Evolutionary conservation across 2,888 invertebrate species (phyloP).

Genomic region (Trissolcus brochymenae): DNA sequence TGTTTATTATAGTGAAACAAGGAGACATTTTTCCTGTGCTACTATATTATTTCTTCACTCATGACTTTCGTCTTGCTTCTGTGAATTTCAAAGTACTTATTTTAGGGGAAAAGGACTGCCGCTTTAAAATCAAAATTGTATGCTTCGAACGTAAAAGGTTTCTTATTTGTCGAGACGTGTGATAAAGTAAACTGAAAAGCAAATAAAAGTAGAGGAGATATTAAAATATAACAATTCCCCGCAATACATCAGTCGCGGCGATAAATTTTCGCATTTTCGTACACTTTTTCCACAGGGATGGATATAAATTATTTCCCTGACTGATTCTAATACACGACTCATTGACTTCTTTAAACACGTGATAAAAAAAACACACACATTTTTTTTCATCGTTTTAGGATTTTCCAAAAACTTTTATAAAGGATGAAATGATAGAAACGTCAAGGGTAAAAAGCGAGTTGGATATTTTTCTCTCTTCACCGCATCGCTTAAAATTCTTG

Average conservation of each 20-base stretch:
- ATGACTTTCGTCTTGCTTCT: conserved; percentile 40
- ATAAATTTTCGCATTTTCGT: conserved; percentile 12
- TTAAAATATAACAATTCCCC: conserved; percentile 3
- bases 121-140: conserved; percentile 41
- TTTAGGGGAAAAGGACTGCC: conserved; percentile 38
- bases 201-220: conserved; percentile 25
- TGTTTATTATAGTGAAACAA: conserved; percentile 19
- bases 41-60: conserved; percentile 35
- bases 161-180: conserved; percentile 19
- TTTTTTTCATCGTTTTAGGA: too few relatives aligned
- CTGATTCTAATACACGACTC: conserved; percentile 9
- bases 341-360: too few relatives aligned
- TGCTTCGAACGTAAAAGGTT: conserved; percentile 25
- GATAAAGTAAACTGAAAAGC: conserved; percentile 23
- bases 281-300: too few relatives aligned
- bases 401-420: too few relatives aligned
- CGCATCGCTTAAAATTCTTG: background rate
- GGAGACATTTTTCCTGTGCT: conserved; percentile 17
- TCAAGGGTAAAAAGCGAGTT: too few relatives aligned
- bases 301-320: conserved; percentile 3
- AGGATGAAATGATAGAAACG: too few relatives aligned
- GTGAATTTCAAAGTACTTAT: conserved; percentile 49
- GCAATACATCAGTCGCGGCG: conserved; percentile 6
- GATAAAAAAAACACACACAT: too few relatives aligned
- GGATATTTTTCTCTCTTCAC: background rate